Evolutionary conservation across 1,140 invertebrate species (phyloP).

Genomic region (Sinella curviseta): DNA sequence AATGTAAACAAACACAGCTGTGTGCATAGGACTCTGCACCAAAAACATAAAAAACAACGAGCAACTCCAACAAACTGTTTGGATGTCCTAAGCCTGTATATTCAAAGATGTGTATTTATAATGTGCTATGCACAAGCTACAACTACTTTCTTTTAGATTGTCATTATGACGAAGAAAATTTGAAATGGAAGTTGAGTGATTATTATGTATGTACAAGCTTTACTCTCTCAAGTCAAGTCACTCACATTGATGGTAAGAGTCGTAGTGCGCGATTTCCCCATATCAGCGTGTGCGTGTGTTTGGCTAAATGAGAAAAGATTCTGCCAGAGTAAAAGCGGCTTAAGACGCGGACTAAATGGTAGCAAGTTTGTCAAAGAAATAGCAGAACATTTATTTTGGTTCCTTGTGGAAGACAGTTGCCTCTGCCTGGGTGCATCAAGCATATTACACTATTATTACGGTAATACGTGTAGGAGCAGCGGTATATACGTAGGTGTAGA

Average conservation of each 20-base stretch:
- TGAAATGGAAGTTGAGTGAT: constrained; percentile 12
- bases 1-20: no score
- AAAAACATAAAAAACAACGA: no score
- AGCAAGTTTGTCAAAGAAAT: constrained; percentile 20
- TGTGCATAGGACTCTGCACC: no score
- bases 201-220: constrained; percentile 2
- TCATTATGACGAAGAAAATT: not conserved
- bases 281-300: not conserved
- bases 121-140: no score
- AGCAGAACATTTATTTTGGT: constrained; percentile 1
- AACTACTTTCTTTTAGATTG: not conserved
- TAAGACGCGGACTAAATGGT: not conserved
- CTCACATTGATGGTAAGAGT: not conserved
- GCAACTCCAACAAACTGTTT: no score
- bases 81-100: no score
- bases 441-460: no score
- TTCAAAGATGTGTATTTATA: no score
- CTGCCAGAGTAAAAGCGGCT: not conserved
- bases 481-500: no score
- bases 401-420: not conserved
- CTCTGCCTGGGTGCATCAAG: not conserved
- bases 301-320: not conserved
- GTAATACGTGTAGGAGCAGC: no score
- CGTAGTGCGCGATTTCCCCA: not conserved
- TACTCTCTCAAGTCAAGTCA: not conserved